Evolutionary conservation across 2,888 invertebrate genomes (phyloP).

Genomic region (Horisme vitalbata): DNA sequence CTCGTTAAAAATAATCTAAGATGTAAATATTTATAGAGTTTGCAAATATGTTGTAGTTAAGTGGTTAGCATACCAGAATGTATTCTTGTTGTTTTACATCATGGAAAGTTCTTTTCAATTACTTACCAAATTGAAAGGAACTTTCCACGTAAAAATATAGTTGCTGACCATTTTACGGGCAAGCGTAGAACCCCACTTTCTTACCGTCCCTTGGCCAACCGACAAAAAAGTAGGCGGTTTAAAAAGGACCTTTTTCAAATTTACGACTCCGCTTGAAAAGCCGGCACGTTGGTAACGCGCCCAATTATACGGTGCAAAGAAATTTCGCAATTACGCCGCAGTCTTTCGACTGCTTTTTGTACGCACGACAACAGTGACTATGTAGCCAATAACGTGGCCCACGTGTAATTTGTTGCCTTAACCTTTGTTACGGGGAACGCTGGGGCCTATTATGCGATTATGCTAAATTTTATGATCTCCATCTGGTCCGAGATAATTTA

Average conservation of each 20-base stretch:
- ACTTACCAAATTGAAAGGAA: no score
- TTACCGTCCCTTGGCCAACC: constrained; percentile 49
- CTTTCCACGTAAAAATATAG: no score
- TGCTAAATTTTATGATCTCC: constrained; percentile 49
- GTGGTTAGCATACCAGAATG: no score
- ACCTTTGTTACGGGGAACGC: constrained; percentile 52
- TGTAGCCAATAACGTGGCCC: constrained; percentile 42
- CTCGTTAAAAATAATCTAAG: no score
- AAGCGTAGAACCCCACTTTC: constrained; percentile 40
- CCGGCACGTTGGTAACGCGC: constrained; percentile 47
- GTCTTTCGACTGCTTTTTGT: constrained; percentile 50
- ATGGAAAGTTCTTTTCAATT: no score
- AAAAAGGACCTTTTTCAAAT: constrained; percentile 63
- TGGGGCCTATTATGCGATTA: constrained; percentile 50
- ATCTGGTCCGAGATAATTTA: constrained; percentile 47
- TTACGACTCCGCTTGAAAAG: constrained; percentile 62
- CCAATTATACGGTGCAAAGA: constrained; percentile 59
- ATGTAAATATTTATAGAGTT: no score
- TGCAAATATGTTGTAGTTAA: no score
- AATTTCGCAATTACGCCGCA: constrained; percentile 58
- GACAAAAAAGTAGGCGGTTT: constrained; percentile 55
- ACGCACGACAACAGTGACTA: constrained; percentile 44
- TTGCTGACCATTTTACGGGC: constrained; percentile 29
- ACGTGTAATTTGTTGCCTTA: constrained; percentile 59
- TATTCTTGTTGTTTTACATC: no score